A percentile compares a stretch with the other conserved stretches of the same genome.
Conservation (phyloP, 2,113 vertebrate species). For the Pangasianodon hypophthalmus region DNA sequence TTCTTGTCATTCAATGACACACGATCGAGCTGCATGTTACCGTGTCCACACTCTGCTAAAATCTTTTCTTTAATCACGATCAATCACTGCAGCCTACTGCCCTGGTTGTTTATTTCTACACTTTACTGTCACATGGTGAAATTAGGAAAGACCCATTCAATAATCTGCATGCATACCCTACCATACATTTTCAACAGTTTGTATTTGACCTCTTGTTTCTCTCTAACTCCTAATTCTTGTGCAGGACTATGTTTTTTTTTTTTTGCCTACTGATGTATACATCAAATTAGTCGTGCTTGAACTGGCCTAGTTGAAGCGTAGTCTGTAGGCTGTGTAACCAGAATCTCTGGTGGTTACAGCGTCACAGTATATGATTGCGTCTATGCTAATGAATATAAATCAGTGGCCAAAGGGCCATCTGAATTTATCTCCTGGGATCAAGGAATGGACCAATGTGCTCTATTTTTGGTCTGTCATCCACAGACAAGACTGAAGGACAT, state of each 20-base stretch:
- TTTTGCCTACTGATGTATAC: not conserved
- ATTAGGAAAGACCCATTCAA: not conserved
- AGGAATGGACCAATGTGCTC: not conserved
- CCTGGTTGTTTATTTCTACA: not conserved
- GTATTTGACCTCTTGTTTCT: not conserved
- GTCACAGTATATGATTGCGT: slow-evolving; percentile 11
- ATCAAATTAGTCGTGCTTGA: not conserved
- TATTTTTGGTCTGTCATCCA: slow-evolving; percentile 21
- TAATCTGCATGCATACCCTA: not conserved
- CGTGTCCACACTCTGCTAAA: slow-evolving; percentile 8
- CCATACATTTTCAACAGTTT: not conserved
- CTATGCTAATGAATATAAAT: slow-evolving; percentile 30
- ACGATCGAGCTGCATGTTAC: slow-evolving; percentile 37
- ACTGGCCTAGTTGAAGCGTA: slow-evolving; percentile 11
- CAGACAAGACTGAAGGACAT: slow-evolving; percentile 13
- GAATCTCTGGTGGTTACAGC: slow-evolving; percentile 10
- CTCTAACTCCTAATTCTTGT: not conserved
- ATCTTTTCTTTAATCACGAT: not conserved
- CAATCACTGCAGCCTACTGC: not conserved
- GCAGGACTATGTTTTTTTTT: not conserved
- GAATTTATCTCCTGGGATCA: slow-evolving; percentile 23
- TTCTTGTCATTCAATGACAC: not conserved
- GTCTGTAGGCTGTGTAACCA: slow-evolving; percentile 4
- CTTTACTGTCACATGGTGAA: not conserved
- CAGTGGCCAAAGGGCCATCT: slow-evolving; percentile 14